phyloP scores from a whole-genome alignment of 2,888 invertebrate species.

The Merodon equestris region DNA sequence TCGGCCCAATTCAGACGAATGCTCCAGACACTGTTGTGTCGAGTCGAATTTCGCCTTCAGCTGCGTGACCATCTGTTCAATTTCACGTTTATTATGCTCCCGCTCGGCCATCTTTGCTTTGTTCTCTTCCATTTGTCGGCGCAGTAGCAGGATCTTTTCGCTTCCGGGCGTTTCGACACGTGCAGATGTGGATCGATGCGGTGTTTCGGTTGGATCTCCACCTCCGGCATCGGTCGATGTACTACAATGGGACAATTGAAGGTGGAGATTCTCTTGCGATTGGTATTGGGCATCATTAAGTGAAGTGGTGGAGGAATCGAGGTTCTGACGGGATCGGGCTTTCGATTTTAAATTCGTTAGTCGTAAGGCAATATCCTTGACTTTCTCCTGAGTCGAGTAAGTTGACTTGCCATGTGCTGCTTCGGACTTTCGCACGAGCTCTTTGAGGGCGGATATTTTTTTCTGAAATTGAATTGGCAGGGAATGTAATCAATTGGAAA shows the following conservation, averaged over 20 bases:
- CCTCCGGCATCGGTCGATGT: slow-evolving; percentile 55
- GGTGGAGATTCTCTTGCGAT: slow-evolving; percentile 55
- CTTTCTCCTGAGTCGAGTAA: slow-evolving; percentile 74
- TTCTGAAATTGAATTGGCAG: slow-evolving; percentile 69
- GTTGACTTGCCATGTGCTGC: slow-evolving; percentile 74
- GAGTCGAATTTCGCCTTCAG: slow-evolving; percentile 81
- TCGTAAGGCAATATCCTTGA: slow-evolving; percentile 74
- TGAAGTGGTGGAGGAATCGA: slow-evolving; percentile 64
- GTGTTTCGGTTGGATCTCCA: slow-evolving; percentile 28
- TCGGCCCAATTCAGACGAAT: slow-evolving; percentile 76
- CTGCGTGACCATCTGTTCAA: slow-evolving; percentile 80
- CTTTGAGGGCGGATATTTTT: slow-evolving; percentile 75
- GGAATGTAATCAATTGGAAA: no score
- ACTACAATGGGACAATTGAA: slow-evolving; percentile 47
- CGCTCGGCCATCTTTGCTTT: slow-evolving; percentile 80
- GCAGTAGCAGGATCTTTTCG: slow-evolving; percentile 80
- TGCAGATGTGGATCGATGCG: slow-evolving; percentile 30
- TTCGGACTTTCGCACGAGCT: slow-evolving; percentile 74
- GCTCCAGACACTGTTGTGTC: slow-evolving; percentile 77
- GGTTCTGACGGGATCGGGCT: slow-evolving; percentile 72
- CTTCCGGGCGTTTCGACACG: slow-evolving; percentile 78
- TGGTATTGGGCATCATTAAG: slow-evolving; percentile 53
- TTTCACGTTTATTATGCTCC: slow-evolving; percentile 80
- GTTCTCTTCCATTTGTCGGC: slow-evolving; percentile 81
- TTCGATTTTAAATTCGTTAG: slow-evolving; percentile 74